These are phyloP conservation scores for Zaprionus ornatus DNA, from an alignment of 1,140 invertebrate species.

Conservation along the genomic window DNA sequence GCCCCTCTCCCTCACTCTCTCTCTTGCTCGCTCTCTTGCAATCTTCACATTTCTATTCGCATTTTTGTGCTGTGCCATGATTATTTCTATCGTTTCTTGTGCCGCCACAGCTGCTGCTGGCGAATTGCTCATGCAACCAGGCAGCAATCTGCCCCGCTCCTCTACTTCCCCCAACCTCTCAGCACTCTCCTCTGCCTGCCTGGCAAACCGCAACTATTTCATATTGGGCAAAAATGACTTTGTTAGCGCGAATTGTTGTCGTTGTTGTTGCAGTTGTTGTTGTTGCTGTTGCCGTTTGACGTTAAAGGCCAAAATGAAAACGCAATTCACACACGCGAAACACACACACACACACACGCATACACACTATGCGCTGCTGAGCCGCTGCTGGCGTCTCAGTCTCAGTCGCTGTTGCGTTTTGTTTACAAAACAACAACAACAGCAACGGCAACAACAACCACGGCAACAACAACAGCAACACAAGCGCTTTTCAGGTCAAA, in stretches of 20 bases:
- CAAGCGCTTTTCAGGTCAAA: constrained; percentile 77
- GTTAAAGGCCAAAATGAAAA: constrained; percentile 62
- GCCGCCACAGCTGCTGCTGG: constrained; percentile 21
- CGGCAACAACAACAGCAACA: constrained; percentile 8
- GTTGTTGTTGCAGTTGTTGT: constrained; percentile 26
- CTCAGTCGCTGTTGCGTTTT: constrained; percentile 55
- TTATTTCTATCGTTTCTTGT: constrained; percentile 43
- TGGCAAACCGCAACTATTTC: constrained; percentile 54
- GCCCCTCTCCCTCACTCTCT: not conserved
- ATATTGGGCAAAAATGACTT: constrained; percentile 64
- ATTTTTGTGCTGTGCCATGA: constrained; percentile 38
- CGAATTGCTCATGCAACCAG: constrained; percentile 47
- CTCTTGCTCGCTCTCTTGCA: not conserved
- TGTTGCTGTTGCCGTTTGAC: constrained; percentile 36
- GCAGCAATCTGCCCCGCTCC: not conserved
- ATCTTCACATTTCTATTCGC: not conserved
- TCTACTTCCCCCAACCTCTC: not conserved
- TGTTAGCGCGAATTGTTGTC: constrained; percentile 55
- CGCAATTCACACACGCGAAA: constrained; percentile 55
- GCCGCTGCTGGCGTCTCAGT: constrained; percentile 40
- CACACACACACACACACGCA: constrained; percentile 16
- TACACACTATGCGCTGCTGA: constrained; percentile 36
- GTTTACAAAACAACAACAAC: constrained; percentile 73
- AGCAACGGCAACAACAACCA: constrained; percentile 17
- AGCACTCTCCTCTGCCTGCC: not conserved